Conservation (phyloP, 64 coral and sea anemone genomes). For the Montipora efflorescens region DNA sequence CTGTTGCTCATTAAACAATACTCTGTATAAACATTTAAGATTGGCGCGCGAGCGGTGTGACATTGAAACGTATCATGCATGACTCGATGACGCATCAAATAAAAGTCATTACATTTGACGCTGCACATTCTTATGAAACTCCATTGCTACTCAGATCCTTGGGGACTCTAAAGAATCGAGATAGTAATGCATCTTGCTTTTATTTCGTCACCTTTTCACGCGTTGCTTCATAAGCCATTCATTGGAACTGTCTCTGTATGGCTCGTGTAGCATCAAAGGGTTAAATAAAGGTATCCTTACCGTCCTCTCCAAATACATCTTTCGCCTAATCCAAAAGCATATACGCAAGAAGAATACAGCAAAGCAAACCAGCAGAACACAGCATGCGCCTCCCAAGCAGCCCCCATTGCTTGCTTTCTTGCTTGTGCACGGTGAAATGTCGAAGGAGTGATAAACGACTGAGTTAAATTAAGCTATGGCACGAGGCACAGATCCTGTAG, state of each 20-base stretch:
- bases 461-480: not conserved
- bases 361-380: conserved; percentile 6
- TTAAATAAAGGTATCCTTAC: not conserved
- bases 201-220: not conserved
- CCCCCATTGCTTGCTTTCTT: not conserved
- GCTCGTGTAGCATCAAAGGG: not conserved
- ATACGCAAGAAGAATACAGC: not conserved
- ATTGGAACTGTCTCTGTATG: not conserved
- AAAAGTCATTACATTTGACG: not conserved
- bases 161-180: not conserved
- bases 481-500: conserved; percentile 27
- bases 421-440: not conserved
- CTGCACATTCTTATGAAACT: no score
- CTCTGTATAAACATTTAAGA: not conserved
- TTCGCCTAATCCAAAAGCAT: not conserved
- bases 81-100: not conserved
- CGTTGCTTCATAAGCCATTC: not conserved
- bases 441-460: not conserved
- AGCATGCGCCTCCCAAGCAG: not conserved
- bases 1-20: not conserved
- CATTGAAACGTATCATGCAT: not conserved
- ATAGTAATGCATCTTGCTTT: not conserved
- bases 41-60: not conserved
- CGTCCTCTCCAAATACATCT: conserved; percentile 38
- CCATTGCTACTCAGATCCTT: no score